Conservation (phyloP, 2,797 vertebrate species). For the Galagoides demidoff region DNA sequence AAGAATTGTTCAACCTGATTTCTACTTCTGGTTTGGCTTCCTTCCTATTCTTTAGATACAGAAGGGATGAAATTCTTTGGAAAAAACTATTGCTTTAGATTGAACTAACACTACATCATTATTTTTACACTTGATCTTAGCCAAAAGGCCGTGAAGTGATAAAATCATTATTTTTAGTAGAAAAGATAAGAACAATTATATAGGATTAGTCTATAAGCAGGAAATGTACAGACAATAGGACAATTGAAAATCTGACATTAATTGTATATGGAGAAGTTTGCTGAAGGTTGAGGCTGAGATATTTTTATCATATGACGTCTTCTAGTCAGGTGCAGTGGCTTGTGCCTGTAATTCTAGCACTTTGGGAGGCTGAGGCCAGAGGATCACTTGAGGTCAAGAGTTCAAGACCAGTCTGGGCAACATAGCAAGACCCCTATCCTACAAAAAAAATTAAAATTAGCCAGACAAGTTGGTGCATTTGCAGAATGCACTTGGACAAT, state of each 20-base stretch:
- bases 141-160: too few species aligned
- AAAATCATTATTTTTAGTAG: background rate
- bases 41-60: conserved; percentile 27
- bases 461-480: too few species aligned
- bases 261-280: background rate
- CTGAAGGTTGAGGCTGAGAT: conserved; percentile 31
- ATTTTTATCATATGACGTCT: conserved; percentile 4
- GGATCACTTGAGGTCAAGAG: background rate
- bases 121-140: too few species aligned
- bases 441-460: background rate
- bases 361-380: background rate
- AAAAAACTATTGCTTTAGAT: conserved; percentile 27
- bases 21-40: conserved; percentile 22
- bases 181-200: conserved; percentile 44
- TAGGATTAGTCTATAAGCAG: conserved; percentile 29
- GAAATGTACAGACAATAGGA: background rate
- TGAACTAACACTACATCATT: conserved; percentile 39
- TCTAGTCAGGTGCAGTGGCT: background rate
- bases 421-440: background rate
- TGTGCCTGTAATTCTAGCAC: background rate
- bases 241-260: background rate
- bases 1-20: conserved; percentile 54
- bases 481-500: too few species aligned
- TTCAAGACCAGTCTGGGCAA: background rate
- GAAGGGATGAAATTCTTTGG: conserved; percentile 53